phyloP scores from a whole-genome alignment of 2,113 vertebrate species.

The Garra rufa region DNA sequence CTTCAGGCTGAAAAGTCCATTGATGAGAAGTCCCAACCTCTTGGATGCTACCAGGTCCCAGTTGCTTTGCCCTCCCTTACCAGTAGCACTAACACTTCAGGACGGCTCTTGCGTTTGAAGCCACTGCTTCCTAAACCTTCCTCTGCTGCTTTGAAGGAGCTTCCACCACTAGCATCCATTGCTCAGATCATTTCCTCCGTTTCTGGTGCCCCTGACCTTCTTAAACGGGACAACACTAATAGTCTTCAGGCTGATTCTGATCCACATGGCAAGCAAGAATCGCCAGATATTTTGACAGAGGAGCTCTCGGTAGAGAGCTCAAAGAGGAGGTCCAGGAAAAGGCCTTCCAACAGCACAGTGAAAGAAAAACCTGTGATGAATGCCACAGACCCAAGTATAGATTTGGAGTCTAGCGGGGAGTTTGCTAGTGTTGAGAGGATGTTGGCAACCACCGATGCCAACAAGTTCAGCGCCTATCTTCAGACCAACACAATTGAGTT shows the following conservation, averaged over 20 bases:
- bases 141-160: constrained; percentile 69
- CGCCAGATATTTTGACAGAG: constrained; percentile 18
- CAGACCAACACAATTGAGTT: constrained; percentile 76
- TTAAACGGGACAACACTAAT: constrained; percentile 52
- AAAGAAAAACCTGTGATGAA: constrained; percentile 47
- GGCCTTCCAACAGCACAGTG: not conserved
- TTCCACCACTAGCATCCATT: constrained; percentile 93
- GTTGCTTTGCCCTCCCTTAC: constrained; percentile 52
- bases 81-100: constrained; percentile 2
- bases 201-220: constrained; percentile 78
- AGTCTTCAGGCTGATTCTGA: constrained; percentile 19
- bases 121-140: constrained; percentile 55
- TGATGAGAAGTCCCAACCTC: constrained; percentile 46
- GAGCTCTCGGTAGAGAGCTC: constrained; percentile 25
- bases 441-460: constrained; percentile 92
- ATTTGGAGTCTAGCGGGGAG: constrained; percentile 54
- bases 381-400: constrained; percentile 36
- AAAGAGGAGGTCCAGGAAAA: constrained; percentile 51
- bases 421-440: constrained; percentile 94
- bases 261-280: constrained; percentile 21
- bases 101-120: constrained; percentile 54
- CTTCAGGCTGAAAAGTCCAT: constrained; percentile 23
- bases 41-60: constrained; percentile 54
- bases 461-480: constrained; percentile 94
- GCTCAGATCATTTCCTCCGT: constrained; percentile 98